These are phyloP conservation scores for Elaeidobius kamerunicus DNA, from an alignment of 2,888 invertebrate species.

Conservation along the genomic window DNA sequence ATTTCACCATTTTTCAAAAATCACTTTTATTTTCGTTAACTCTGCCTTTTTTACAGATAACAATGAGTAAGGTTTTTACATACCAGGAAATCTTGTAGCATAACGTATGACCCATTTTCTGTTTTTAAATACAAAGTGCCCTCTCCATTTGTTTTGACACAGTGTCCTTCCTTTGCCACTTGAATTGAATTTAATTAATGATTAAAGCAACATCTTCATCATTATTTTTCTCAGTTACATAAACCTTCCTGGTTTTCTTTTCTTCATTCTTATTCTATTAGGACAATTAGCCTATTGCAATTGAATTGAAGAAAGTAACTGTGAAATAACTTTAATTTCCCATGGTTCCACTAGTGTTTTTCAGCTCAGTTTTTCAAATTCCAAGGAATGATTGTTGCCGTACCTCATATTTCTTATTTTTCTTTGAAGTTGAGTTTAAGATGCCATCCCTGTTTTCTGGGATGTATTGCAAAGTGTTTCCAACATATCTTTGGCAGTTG, in stretches of 20 bases:
- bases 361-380: not conserved
- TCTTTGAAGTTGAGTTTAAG: not conserved
- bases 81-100: not conserved
- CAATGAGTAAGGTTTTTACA: not conserved
- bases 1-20: no score
- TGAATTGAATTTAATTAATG: no score
- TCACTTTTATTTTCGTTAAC: not conserved
- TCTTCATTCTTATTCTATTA: no score
- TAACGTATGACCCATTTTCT: not conserved
- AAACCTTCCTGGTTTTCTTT: not conserved
- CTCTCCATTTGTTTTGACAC: not conserved
- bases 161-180: not conserved
- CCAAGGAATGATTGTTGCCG: not conserved
- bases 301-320: constrained; percentile 1
- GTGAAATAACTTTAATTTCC: not conserved
- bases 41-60: constrained; percentile 1
- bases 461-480: not conserved
- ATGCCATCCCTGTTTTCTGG: not conserved
- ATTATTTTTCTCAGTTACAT: not conserved
- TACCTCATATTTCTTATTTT: not conserved
- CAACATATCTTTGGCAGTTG: not conserved
- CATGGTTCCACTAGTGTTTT: not conserved
- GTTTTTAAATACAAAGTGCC: not conserved
- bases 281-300: no score
- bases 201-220: not conserved